A percentile compares a stretch with the other conserved stretches of the same genome.
Conservation (phyloP, 2,888 invertebrate species). For the Galerucella calmariensis region DNA sequence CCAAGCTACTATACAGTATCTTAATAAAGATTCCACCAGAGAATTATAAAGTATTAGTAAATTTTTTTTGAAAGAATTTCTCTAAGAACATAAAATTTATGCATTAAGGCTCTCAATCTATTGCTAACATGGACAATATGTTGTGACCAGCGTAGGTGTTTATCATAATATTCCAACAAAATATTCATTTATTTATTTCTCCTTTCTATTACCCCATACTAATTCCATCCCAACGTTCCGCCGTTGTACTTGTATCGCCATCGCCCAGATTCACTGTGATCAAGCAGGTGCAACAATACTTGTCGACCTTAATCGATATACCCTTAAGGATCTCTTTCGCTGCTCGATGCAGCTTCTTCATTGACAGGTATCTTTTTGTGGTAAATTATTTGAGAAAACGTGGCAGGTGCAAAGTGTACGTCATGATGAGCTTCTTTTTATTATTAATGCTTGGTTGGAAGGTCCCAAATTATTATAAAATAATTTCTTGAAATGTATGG, state of each 20-base stretch:
- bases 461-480: slow-evolving; percentile 6
- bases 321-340: slow-evolving; percentile 53
- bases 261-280: slow-evolving; percentile 49
- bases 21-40: too few relatives aligned
- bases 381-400: slow-evolving; percentile 63
- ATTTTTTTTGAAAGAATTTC: too few relatives aligned
- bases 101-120: too few relatives aligned
- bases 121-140: too few relatives aligned
- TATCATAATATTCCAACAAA: too few relatives aligned
- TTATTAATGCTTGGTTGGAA: slow-evolving; percentile 6
- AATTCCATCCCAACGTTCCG: slow-evolving; percentile 24
- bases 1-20: too few relatives aligned
- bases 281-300: slow-evolving; percentile 47
- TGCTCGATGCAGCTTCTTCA: slow-evolving; percentile 50
- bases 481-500: not conserved
- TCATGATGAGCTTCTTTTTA: slow-evolving; percentile 40
- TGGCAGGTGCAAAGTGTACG: slow-evolving; percentile 61
- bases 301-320: slow-evolving; percentile 29
- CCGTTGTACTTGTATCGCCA: slow-evolving; percentile 38
- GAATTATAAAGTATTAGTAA: too few relatives aligned
- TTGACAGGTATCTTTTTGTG: slow-evolving; percentile 61
- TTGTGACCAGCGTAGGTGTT: too few relatives aligned
- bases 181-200: too few relatives aligned
- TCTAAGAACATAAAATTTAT: too few relatives aligned
- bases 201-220: too few relatives aligned